phyloP scores from a whole-genome alignment of 2,888 invertebrate species.

The Nemoura dubitans region DNA sequence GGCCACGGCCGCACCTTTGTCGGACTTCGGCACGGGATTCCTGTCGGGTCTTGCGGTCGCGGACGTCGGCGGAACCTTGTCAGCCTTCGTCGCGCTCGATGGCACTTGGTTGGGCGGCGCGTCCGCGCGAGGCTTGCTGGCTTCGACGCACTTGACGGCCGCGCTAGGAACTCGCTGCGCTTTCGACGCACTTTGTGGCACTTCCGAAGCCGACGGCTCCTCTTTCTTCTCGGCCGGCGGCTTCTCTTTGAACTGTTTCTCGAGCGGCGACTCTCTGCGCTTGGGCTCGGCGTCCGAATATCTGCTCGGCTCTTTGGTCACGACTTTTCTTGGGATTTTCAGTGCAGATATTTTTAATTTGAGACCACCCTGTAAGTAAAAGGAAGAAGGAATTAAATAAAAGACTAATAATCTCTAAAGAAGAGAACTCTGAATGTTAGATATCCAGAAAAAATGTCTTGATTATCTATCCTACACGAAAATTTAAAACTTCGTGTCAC shows the following conservation, averaged over 20 bases:
- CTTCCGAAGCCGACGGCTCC: neutral
- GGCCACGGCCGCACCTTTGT: neutral
- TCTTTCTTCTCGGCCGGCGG: neutral
- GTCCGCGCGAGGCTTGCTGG: neutral
- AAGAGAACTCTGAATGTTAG: too few species aligned
- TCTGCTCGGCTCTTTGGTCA: conserved; percentile 3
- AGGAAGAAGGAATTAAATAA: neutral
- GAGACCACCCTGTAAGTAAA: conserved; percentile 59
- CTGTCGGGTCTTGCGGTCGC: neutral
- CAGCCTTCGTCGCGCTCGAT: neutral
- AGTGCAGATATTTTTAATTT: conserved; percentile 63
- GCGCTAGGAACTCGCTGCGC: neutral
- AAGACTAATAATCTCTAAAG: too few species aligned
- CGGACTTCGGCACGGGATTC: neutral
- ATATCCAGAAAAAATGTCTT: too few species aligned
- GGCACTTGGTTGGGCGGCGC: conserved; percentile 18
- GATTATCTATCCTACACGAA: too few species aligned
- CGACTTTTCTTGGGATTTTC: conserved; percentile 56
- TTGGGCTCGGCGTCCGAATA: conserved; percentile 25
- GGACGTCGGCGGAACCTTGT: neutral
- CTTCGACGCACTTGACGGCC: neutral
- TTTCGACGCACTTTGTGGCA: conserved; percentile 4
- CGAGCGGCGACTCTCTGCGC: neutral
- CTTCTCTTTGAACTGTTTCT: conserved; percentile 30
- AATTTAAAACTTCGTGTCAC: too few species aligned